A percentile compares a stretch with the other conserved stretches of the same genome.
phyloP scores from a whole-genome alignment of 2,888 invertebrate species.

The Campoplex capitator region DNA sequence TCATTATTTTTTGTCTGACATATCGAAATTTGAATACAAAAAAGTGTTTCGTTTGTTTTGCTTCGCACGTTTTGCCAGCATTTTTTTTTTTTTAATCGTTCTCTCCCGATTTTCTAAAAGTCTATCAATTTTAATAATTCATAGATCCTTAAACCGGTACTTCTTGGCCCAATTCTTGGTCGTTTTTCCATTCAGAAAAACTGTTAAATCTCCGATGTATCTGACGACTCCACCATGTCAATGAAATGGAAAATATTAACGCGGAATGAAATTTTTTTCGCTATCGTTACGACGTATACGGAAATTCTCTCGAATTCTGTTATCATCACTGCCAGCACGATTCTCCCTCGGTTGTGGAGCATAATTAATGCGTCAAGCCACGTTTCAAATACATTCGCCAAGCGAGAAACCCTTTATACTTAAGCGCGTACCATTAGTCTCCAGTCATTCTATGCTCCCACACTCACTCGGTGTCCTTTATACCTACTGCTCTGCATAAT shows the following conservation, averaged over 20 bases:
- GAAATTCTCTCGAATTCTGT: not conserved
- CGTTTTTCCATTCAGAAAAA: not conserved
- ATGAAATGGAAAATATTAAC: not conserved
- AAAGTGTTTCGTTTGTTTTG: no score
- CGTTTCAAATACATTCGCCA: not conserved
- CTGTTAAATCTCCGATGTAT: not conserved
- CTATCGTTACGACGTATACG: not conserved
- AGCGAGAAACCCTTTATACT: not conserved
- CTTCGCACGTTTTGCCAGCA: no score
- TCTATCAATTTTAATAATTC: not conserved
- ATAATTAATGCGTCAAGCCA: constrained; percentile 1
- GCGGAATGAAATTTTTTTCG: not conserved
- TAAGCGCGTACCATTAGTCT: constrained; percentile 10
- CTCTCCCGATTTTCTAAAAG: no score
- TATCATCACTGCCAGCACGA: not conserved
- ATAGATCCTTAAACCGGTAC: not conserved
- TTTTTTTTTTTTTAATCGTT: no score
- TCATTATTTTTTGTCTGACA: no score
- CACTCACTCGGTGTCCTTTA: not conserved
- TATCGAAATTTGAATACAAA: no score
- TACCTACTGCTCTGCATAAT: not conserved
- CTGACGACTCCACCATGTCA: not conserved
- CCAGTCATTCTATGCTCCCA: not conserved
- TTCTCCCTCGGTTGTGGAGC: not conserved
- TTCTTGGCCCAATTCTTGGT: not conserved